These are phyloP conservation scores for Euglossa dilemma DNA, from an alignment of 1,140 invertebrate genomes.

Conservation along the genomic window DNA sequence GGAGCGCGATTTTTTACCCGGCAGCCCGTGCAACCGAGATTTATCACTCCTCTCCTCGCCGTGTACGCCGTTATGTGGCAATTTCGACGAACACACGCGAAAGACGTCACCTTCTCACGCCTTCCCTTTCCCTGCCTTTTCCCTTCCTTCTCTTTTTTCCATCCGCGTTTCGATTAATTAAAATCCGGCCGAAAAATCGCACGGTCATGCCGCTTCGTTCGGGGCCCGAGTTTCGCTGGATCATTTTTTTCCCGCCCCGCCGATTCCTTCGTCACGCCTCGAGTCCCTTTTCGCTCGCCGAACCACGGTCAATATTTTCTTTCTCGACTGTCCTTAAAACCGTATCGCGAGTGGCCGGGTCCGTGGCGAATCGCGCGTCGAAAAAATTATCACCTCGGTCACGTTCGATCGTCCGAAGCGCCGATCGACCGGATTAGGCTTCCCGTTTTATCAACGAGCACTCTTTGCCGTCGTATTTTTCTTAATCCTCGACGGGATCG, in stretches of 20 bases:
- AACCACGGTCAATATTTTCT: slow-evolving; percentile 1
- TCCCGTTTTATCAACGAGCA: background rate
- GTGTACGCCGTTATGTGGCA: background rate
- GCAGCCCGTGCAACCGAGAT: slow-evolving; percentile 32
- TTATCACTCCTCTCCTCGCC: slow-evolving; percentile 17
- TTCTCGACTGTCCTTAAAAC: background rate
- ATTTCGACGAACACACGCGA: background rate
- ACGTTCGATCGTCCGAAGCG: background rate
- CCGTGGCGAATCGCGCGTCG: background rate
- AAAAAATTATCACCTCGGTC: background rate
- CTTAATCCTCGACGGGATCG: background rate
- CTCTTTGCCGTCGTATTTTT: background rate
- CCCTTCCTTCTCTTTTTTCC: background rate
- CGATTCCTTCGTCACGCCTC: background rate
- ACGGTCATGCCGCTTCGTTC: background rate
- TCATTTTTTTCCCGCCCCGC: background rate
- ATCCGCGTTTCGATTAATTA: background rate
- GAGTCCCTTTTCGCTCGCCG: background rate
- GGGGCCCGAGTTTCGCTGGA: too few relatives aligned
- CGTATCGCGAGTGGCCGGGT: background rate
- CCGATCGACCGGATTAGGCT: background rate
- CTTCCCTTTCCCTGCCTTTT: background rate
- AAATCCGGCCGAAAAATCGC: slow-evolving; percentile 8
- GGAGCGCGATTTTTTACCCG: slow-evolving; percentile 8
- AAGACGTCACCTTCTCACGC: slow-evolving; percentile 3